phyloP scores from a whole-genome alignment of 2,797 vertebrate genomes.

The Channa striata region DNA sequence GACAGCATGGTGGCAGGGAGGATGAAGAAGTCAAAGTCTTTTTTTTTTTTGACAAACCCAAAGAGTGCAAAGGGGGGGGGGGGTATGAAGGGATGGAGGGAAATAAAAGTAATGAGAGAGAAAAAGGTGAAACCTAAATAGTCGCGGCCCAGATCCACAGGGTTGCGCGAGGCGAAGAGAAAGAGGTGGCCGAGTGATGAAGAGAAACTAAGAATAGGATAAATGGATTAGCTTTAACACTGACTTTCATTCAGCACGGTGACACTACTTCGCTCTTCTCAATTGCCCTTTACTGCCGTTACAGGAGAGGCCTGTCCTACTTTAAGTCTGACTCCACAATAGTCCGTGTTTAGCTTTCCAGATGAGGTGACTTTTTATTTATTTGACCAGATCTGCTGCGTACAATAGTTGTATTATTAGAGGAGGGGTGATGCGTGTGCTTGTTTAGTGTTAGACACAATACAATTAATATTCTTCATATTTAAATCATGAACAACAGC shows the following conservation, averaged over 20 bases:
- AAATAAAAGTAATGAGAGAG: constrained; percentile 4
- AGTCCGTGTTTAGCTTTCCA: background rate
- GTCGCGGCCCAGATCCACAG: constrained; percentile 51
- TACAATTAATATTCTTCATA: background rate
- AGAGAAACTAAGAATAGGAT: constrained; percentile 75
- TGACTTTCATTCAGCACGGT: constrained; percentile 65
- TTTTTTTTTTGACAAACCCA: constrained; percentile 52
- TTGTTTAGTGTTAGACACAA: background rate
- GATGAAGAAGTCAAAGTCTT: constrained; percentile 46
- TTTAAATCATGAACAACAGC: background rate
- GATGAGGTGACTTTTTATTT: background rate
- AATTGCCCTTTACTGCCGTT: constrained; percentile 37
- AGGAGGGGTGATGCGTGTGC: background rate
- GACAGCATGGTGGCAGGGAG: constrained; percentile 43
- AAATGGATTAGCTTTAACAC: constrained; percentile 71
- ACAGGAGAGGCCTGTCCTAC: constrained; percentile 52
- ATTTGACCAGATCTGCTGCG: background rate
- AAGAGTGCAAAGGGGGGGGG: background rate
- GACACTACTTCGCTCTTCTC: constrained; percentile 43
- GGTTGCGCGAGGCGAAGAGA: constrained; percentile 30
- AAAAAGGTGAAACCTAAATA: constrained; percentile 53
- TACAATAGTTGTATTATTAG: background rate
- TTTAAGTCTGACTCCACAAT: constrained; percentile 30
- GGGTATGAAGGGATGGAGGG: background rate
- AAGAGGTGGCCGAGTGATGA: constrained; percentile 50